Percentiles rank a stretch among this genome's conserved stretches.
phyloP scores from a whole-genome alignment of 2,113 vertebrate species.

The Mastomys natalensis region DNA sequence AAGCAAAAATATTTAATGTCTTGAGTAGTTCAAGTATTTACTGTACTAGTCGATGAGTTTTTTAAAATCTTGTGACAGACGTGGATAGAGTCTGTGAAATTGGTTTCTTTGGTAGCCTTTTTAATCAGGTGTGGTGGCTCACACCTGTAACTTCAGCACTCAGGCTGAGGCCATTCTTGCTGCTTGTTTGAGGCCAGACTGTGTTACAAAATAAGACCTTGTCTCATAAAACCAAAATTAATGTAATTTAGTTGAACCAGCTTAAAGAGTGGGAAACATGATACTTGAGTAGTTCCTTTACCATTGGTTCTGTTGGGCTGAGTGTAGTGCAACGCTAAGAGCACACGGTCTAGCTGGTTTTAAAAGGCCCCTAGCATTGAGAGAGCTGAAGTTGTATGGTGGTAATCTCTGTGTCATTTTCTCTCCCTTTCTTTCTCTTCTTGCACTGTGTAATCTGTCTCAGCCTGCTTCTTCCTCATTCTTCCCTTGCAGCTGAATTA shows the following conservation, averaged over 20 bases:
- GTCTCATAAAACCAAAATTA: neutral
- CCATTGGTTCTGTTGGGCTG: neutral
- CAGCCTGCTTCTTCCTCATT: neutral
- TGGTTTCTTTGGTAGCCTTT: constrained; percentile 11
- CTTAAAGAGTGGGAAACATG: neutral
- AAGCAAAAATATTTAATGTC: constrained; percentile 40
- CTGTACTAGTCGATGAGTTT: neutral
- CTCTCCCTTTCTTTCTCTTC: constrained; percentile 31
- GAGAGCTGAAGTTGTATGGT: neutral
- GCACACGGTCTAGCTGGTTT: neutral
- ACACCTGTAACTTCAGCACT: neutral
- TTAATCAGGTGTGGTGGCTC: neutral
- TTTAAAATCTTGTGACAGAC: constrained; percentile 4
- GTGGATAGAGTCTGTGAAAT: constrained; percentile 29
- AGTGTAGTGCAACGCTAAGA: neutral
- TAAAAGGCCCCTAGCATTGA: neutral
- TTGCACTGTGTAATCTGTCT: neutral
- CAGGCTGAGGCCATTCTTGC: neutral
- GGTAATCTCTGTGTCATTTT: neutral
- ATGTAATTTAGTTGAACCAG: neutral
- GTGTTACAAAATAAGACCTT: neutral
- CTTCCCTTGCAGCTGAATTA: neutral
- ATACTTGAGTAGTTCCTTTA: neutral
- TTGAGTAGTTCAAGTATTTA: constrained; percentile 43
- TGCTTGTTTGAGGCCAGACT: neutral